Evolutionary conservation across 1,140 invertebrate species (phyloP).

Genomic region (Plectus sambesii): DNA sequence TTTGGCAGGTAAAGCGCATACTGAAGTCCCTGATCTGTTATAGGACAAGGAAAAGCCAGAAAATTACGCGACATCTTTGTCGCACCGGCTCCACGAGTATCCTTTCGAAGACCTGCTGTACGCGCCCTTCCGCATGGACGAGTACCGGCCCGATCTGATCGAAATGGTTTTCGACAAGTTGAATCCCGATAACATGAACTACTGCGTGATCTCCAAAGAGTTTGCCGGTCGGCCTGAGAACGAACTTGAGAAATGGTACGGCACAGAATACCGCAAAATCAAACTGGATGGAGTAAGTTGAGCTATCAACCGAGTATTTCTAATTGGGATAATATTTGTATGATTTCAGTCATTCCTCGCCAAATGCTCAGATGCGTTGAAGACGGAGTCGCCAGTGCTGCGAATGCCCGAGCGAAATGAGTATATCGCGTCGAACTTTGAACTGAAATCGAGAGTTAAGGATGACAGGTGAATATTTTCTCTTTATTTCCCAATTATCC

Average conservation of each 20-base stretch:
- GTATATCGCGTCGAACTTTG: conserved; percentile 77
- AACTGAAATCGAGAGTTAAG: conserved; percentile 59
- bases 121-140: conserved; percentile 61
- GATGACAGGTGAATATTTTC: too few species aligned
- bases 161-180: conserved; percentile 60
- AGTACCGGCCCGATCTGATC: conserved; percentile 76
- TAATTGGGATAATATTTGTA: too few species aligned
- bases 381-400: conserved; percentile 52
- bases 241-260: conserved; percentile 70
- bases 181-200: conserved; percentile 65
- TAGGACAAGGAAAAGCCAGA: conserved; percentile 72
- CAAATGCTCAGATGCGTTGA: conserved; percentile 14
- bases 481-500: conserved; percentile 57
- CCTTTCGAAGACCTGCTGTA: conserved; percentile 72
- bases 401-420: conserved; percentile 70
- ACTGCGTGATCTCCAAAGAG: conserved; percentile 58
- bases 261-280: conserved; percentile 68
- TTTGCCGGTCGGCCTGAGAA: conserved; percentile 54
- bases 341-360: conserved; percentile 46
- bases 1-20: too few species aligned
- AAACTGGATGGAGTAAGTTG: conserved; percentile 57
- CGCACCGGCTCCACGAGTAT: conserved; percentile 60
- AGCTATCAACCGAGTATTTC: too few species aligned
- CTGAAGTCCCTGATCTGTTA: conserved; percentile 60
- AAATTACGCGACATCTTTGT: conserved; percentile 58